Percentiles rank a stretch among this genome's conserved stretches.
Conservation (phyloP, 2,888 invertebrate species). For the Andrena bicolor region DNA sequence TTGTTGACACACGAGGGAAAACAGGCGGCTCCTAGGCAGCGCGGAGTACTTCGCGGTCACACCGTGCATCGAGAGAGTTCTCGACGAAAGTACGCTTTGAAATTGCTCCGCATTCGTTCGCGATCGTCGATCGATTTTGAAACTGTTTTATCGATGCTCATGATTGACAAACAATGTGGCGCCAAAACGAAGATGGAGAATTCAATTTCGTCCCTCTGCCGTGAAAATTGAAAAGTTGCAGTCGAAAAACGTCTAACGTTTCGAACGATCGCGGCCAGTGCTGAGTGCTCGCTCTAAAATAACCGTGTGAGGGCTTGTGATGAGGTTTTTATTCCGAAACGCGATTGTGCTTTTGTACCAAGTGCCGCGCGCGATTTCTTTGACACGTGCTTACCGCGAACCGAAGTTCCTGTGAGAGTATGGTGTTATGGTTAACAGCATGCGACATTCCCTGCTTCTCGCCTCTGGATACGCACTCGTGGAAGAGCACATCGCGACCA, state of each 20-base stretch:
- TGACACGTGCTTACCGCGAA: conserved; percentile 16
- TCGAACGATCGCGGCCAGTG: background rate
- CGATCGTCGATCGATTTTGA: conserved; percentile 43
- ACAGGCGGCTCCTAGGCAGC: background rate
- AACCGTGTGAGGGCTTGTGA: background rate
- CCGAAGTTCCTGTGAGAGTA: conserved; percentile 29
- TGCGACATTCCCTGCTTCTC: background rate
- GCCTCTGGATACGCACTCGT: conserved; percentile 10
- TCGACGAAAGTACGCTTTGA: background rate
- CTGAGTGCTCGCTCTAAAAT: background rate
- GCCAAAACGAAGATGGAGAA: conserved; percentile 10
- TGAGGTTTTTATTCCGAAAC: background rate
- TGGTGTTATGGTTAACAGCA: conserved; percentile 39
- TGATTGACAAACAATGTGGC: conserved; percentile 26
- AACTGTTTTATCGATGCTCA: conserved; percentile 54
- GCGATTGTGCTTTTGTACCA: background rate
- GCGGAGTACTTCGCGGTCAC: background rate
- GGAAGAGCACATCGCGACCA: conserved; percentile 13
- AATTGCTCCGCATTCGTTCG: background rate
- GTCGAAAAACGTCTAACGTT: background rate
- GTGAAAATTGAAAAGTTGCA: background rate
- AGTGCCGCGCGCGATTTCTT: background rate
- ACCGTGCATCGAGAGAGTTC: background rate
- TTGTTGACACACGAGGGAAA: background rate
- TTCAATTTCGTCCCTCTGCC: background rate